Evolutionary conservation across 2,888 invertebrate genomes (phyloP), one percentile per base, ranked within the genome.

Genomic region (Venusia cambrica): DNA sequence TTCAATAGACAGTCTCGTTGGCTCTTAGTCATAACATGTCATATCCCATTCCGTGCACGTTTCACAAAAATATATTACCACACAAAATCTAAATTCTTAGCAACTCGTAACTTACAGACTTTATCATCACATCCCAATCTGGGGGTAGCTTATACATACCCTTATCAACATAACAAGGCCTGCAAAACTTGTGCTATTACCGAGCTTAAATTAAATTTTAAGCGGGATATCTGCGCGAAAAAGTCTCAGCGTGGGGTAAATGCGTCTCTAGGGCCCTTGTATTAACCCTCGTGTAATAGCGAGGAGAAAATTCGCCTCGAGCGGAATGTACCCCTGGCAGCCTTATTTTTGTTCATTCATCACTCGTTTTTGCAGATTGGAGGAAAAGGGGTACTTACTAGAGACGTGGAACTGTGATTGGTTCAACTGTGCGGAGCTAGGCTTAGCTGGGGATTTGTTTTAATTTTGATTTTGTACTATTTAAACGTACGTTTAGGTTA

Each of bases 231-330:
- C 31, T 39, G 30, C 36, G 36, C 40, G 42, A 51, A 51, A 51
- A 54, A 38, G 26, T 40, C 27, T 31, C 38, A 36, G 18, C 19
- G 38, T 44, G 38, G 41, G 45, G 41, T 34, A 49, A 53, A 60
- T 51, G 47, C 40, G 34, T 40, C 55, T 38, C 44, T 20, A 43
- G 55, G 51, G 56, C 35, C 39, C 44, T 51, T 53, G 51, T 53
- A 61, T 57, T 55, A 62, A 54, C 45, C 49, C 47, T 47, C 51
- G 50, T 53, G 51, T 49, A 54, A 55, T 59, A 48, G 52, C 51
- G 52, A 51, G 44, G 40, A 53, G 52, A 57, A 51, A 41, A 54
- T 51, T 52, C 35, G 40, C 58, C 49, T 40, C 37, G 29, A 48
- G 45, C 40, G 34, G 46, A 48, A 57, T 54, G 45, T 26, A 24